phyloP scores from a whole-genome alignment of 2,113 vertebrate genomes.

The Ophiodon elongatus region DNA sequence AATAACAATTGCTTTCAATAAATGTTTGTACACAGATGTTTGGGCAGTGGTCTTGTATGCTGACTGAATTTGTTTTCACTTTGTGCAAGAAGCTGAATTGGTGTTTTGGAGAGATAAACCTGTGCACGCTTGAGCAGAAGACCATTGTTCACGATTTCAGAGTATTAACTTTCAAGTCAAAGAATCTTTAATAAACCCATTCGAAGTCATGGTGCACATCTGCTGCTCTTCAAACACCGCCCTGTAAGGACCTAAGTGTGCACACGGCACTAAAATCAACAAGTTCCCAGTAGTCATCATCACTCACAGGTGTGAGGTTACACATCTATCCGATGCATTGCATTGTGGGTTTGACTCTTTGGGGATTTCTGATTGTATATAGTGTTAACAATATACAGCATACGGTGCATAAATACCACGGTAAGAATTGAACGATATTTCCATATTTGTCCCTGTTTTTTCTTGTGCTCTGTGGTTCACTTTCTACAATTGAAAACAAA shows the following conservation, averaged over 20 bases:
- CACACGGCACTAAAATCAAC: not conserved
- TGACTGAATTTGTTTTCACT: not conserved
- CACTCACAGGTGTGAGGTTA: too few relatives aligned
- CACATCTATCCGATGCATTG: too few relatives aligned
- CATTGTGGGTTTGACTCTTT: too few relatives aligned
- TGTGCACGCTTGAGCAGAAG: not conserved
- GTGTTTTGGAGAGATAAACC: too few relatives aligned
- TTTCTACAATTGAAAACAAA: too few relatives aligned
- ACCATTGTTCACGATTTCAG: not conserved
- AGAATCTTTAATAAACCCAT: not conserved
- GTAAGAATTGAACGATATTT: not conserved
- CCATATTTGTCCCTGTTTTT: not conserved
- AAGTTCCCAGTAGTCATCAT: too few relatives aligned
- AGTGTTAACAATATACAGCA: not conserved
- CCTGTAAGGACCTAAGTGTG: not conserved
- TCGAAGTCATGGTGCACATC: not conserved
- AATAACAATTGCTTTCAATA: conserved; percentile 38
- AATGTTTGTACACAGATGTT: conserved; percentile 7
- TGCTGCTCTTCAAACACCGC: not conserved
- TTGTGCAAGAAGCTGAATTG: not conserved
- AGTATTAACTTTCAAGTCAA: not conserved
- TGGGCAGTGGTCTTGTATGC: not conserved
- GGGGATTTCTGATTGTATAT: not conserved
- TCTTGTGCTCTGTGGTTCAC: not conserved
- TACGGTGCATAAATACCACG: not conserved